Percentiles rank a stretch among this genome's conserved stretches.
Evolutionary conservation across 53 echinoderm and acorn worm species (phyloP).

Genomic region (Luidia sarsii): DNA sequence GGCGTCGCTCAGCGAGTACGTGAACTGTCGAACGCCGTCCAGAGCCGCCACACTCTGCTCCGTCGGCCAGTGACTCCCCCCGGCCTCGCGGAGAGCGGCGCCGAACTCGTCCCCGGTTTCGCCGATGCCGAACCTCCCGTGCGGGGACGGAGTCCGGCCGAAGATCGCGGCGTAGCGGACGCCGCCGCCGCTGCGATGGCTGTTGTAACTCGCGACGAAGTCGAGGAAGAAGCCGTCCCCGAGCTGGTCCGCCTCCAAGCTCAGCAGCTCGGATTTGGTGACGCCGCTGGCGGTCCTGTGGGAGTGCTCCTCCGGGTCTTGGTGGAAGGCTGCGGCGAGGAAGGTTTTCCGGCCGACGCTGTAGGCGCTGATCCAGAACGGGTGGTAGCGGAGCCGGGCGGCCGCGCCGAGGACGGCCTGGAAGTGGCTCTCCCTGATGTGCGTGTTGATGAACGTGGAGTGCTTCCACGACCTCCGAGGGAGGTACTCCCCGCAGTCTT

Average conservation of each 20-base stretch:
- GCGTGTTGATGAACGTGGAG: constrained; percentile 56
- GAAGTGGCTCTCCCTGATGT: constrained; percentile 68
- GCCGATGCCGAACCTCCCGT: constrained; percentile 19
- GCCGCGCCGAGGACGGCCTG: constrained; percentile 60
- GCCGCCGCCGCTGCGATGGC: constrained; percentile 45
- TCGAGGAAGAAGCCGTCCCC: constrained; percentile 53
- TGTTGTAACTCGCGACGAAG: constrained; percentile 72
- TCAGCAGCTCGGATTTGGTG: constrained; percentile 55
- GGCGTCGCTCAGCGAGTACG: constrained; percentile 67
- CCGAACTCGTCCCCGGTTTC: constrained; percentile 22
- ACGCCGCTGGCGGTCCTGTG: background rate
- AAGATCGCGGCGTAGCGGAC: constrained; percentile 67
- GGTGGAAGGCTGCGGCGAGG: constrained; percentile 55
- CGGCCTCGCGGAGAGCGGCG: constrained; percentile 9
- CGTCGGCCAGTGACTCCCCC: constrained; percentile 55
- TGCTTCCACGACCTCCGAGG: constrained; percentile 16
- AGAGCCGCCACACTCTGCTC: constrained; percentile 69
- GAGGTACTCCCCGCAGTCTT: constrained; percentile 69
- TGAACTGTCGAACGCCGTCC: constrained; percentile 57
- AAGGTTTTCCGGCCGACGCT: constrained; percentile 58
- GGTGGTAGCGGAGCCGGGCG: constrained; percentile 43
- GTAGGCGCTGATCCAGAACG: constrained; percentile 82
- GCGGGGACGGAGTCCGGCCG: constrained; percentile 16
- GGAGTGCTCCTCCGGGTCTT: constrained; percentile 2
- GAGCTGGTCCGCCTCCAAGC: background rate